A percentile compares a stretch with the other conserved stretches of the same genome.
Evolutionary conservation across 2,888 invertebrate species (phyloP).

Genomic region (Osmoderma eremita): DNA sequence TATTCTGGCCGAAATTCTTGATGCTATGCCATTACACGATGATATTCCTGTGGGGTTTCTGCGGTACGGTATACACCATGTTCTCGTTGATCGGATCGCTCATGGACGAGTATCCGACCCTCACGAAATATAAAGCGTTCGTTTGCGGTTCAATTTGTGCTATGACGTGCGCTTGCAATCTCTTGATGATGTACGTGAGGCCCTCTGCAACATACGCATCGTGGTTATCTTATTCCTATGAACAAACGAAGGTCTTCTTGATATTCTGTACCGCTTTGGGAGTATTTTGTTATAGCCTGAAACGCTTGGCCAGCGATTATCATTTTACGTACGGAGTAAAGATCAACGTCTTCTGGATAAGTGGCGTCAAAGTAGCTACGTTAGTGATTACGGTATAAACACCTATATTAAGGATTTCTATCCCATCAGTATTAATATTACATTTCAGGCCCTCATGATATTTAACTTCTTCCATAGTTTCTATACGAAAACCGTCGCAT

Average conservation of each 20-base stretch:
- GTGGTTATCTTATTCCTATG: conserved; percentile 8
- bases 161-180: conserved; percentile 7
- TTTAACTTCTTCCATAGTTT: no score
- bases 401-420: conserved; percentile 49
- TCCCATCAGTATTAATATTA: not conserved
- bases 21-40: conserved; percentile 23
- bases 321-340: conserved; percentile 38
- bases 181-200: conserved; percentile 16
- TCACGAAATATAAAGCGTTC: conserved; percentile 10
- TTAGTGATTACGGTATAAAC: conserved; percentile 62
- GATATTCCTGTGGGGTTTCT: conserved; percentile 36
- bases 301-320: conserved; percentile 33
- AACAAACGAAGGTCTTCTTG: conserved; percentile 25
- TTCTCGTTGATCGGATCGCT: conserved; percentile 29
- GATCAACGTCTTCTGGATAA: conserved; percentile 29
- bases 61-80: conserved; percentile 24
- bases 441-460: not conserved
- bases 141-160: conserved; percentile 26
- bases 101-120: conserved; percentile 34
- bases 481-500: not conserved
- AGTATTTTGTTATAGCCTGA: conserved; percentile 26
- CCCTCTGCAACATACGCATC: not conserved
- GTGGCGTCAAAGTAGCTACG: conserved; percentile 54
- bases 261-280: conserved; percentile 26
- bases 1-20: not conserved